Percentiles rank a stretch among this genome's conserved stretches.
Evolutionary conservation across 2,113 vertebrate species (phyloP).

Genomic region (Drymodes brunneopygia): DNA sequence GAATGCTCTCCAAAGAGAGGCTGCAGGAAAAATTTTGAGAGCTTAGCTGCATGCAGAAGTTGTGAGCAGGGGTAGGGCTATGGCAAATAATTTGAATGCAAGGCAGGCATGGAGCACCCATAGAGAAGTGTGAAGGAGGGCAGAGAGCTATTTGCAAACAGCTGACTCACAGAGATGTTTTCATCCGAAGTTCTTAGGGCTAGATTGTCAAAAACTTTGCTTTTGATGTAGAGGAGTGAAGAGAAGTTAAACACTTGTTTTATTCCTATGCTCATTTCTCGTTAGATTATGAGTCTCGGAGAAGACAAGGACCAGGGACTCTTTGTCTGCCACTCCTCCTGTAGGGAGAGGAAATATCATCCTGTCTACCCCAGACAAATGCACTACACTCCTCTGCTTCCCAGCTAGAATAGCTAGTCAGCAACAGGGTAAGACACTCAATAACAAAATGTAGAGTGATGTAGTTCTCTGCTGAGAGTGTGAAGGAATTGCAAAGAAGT

Average conservation of each 20-base stretch:
- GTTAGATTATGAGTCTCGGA: not conserved
- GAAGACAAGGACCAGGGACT: not conserved
- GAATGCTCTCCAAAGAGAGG: not conserved
- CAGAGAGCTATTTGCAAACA: not conserved
- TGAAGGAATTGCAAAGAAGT: not conserved
- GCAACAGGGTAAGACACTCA: not conserved
- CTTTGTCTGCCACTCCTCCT: not conserved
- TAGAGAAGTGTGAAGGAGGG: not conserved
- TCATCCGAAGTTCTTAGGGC: not conserved
- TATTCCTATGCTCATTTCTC: not conserved
- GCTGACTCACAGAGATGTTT: conserved; percentile 5
- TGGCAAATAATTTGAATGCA: not conserved
- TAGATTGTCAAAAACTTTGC: not conserved
- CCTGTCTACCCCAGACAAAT: not conserved
- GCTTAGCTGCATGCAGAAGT: not conserved
- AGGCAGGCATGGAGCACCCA: not conserved
- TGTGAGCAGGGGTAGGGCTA: rapidly evolving
- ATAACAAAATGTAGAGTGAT: not conserved
- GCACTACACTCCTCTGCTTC: not conserved
- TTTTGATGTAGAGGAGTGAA: not conserved
- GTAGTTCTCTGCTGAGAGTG: not conserved
- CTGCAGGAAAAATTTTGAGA: not conserved
- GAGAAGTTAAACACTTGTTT: not conserved
- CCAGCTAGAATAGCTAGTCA: not conserved
- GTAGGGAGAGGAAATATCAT: not conserved